Evolutionary conservation across 2,888 invertebrate species (phyloP).

Genomic region (Parthenolecanium corni): DNA sequence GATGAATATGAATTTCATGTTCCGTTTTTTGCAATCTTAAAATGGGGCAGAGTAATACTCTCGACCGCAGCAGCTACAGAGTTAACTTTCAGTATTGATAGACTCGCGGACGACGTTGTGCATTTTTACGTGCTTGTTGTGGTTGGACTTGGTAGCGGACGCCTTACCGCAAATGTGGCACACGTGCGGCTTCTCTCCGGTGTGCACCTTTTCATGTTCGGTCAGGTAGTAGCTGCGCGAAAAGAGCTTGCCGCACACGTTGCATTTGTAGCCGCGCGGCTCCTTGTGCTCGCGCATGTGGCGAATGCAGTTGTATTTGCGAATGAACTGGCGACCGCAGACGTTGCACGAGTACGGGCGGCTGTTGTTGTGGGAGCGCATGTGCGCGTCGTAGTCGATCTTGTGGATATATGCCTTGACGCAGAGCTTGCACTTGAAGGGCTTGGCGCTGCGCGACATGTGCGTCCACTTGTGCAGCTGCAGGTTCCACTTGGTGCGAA

Average conservation of each 20-base stretch:
- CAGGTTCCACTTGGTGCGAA: slow-evolving; percentile 82
- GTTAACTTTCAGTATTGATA: slow-evolving; percentile 69
- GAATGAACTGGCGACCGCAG: slow-evolving; percentile 77
- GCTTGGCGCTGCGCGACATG: slow-evolving; percentile 66
- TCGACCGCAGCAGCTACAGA: too few species aligned
- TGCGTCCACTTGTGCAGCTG: slow-evolving; percentile 84
- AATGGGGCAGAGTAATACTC: too few species aligned
- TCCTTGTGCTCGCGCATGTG: slow-evolving; percentile 76
- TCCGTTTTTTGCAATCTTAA: too few species aligned
- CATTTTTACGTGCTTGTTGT: slow-evolving; percentile 79
- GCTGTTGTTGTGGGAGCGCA: slow-evolving; percentile 73
- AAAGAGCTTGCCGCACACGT: slow-evolving; percentile 79
- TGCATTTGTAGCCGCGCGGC: slow-evolving; percentile 53
- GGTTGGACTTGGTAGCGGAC: slow-evolving; percentile 79
- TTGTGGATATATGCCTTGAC: slow-evolving; percentile 73
- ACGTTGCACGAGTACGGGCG: slow-evolving; percentile 80
- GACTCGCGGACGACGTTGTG: slow-evolving; percentile 73
- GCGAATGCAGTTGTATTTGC: slow-evolving; percentile 76
- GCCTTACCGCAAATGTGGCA: slow-evolving; percentile 83
- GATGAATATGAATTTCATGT: too few species aligned
- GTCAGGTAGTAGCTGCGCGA: slow-evolving; percentile 73
- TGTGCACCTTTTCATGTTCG: slow-evolving; percentile 76
- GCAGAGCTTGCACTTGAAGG: slow-evolving; percentile 71
- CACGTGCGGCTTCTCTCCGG: slow-evolving; percentile 65
- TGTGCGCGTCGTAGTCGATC: slow-evolving; percentile 77